These are phyloP conservation scores for Caerostris darwini DNA, from an alignment of 1,140 invertebrate genomes.

Conservation along the genomic window DNA sequence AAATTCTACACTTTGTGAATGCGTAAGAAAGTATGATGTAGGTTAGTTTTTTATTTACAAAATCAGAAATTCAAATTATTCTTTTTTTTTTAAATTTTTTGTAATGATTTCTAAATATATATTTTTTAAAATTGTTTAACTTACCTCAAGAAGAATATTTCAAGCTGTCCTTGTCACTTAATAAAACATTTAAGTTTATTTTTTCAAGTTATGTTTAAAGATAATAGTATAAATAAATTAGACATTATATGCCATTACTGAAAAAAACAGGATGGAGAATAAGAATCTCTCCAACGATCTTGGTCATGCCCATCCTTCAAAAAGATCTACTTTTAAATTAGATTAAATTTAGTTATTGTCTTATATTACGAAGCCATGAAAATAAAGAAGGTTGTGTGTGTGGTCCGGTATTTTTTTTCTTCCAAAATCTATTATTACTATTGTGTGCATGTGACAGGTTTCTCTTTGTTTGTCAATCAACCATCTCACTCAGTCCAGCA, in stretches of 20 bases:
- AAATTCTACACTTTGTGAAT: too few relatives aligned
- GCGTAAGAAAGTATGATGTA: too few relatives aligned
- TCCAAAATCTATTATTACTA: background rate
- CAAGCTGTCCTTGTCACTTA: too few relatives aligned
- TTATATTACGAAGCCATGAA: background rate
- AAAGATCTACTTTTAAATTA: background rate
- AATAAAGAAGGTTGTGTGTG: background rate
- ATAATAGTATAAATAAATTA: background rate
- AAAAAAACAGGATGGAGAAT: background rate
- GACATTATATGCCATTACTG: background rate
- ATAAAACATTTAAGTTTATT: background rate
- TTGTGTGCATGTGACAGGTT: background rate
- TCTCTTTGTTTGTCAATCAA: conserved; percentile 8
- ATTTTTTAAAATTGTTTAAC: too few relatives aligned
- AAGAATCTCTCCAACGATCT: background rate
- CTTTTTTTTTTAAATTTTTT: too few relatives aligned
- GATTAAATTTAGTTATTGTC: background rate
- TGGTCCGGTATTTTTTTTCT: background rate
- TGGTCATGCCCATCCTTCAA: background rate
- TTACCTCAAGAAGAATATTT: too few relatives aligned
- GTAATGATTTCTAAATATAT: too few relatives aligned
- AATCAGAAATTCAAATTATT: too few relatives aligned
- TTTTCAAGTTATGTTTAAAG: background rate
- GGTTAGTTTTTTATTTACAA: too few relatives aligned
- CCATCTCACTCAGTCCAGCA: background rate